Base-by-base conservation (phyloP, 2,888 invertebrate species). In the Drosophila mettleri region DNA sequence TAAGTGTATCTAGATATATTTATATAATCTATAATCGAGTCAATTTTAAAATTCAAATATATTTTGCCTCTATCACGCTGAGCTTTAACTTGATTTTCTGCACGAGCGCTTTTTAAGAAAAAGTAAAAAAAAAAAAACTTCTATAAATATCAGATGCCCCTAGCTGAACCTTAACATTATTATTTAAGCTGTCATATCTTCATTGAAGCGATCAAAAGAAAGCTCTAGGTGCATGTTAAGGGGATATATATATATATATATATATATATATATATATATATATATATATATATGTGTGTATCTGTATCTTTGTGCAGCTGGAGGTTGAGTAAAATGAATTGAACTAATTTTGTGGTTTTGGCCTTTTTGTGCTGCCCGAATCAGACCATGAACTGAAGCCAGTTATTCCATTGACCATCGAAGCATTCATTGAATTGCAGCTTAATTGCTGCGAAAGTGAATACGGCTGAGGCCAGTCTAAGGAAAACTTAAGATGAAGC, bases 351-450 rank as follows among this genome's bases (percentile, higher is more conserved):
- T 46, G 60, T 20, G 63, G 43, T 31, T 57, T 48, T 10, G 10
- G 18, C 6, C 20, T 57, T 39, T 58, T 51, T 45, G 14, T 53
- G 55, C 41, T 55, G 39, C 34, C 46, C 38, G 48, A 64, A 65
- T 64, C 29, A 64, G 65, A 65, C 65, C 65, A 65, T 65, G 64
- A 68, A 68, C 48, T 49, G 22, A 31, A 60, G 18, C 43, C 20
- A 27, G 27, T 53, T 53, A 63, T 64, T 63, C 33, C 14, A 3
- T 33, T 60, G 67, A 49, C 41, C 48, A 67, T 49, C 61, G 45
- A 38, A 18, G 52, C 62, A 64, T 38, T 49, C 20, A 49, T 34
- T 49, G 34, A 49, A 34, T 22, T 10, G 49, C 34, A 34, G 34
- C 34, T 1, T 16, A 31, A 48, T 7, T 29, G 18, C 31, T 33